Evolutionary conservation across 2,888 invertebrate genomes (phyloP).

Genomic region (Phyllotreta striolata): DNA sequence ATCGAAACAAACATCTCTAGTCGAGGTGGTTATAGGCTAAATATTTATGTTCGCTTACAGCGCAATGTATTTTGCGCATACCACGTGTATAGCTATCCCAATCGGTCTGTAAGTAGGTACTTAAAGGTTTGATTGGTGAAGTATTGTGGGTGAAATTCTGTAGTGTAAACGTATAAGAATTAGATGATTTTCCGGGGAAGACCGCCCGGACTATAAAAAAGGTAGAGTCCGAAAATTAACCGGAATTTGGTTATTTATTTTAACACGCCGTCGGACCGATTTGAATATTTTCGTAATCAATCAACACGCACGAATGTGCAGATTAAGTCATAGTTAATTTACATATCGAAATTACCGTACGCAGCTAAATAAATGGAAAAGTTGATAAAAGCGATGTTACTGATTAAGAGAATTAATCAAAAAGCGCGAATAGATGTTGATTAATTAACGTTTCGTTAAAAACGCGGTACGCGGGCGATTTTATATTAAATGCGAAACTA

Average conservation of each 20-base stretch:
- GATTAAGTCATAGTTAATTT: constrained; percentile 33
- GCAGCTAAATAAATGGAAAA: constrained; percentile 12
- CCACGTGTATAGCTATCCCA: no score
- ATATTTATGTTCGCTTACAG: not conserved
- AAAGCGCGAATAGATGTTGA: constrained; percentile 8
- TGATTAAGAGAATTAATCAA: constrained; percentile 18
- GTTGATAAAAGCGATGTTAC: constrained; percentile 20
- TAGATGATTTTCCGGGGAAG: not conserved
- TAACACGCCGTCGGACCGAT: constrained; percentile 19
- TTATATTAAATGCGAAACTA: no score
- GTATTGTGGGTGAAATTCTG: no score
- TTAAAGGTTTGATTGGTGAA: no score
- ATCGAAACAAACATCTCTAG: not conserved
- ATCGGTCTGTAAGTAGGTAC: no score
- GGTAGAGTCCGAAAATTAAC: constrained; percentile 11
- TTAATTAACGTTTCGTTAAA: constrained; percentile 10
- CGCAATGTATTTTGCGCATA: no score
- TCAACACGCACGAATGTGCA: constrained; percentile 31
- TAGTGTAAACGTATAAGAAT: not conserved
- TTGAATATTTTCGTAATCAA: constrained; percentile 31
- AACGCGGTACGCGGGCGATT: no score
- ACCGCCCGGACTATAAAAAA: constrained; percentile 6
- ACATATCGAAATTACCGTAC: constrained; percentile 29
- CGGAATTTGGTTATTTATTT: constrained; percentile 32
- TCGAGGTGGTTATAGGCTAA: not conserved